phyloP scores from a whole-genome alignment of 2,888 invertebrate species.

The Lissonota sp. region DNA sequence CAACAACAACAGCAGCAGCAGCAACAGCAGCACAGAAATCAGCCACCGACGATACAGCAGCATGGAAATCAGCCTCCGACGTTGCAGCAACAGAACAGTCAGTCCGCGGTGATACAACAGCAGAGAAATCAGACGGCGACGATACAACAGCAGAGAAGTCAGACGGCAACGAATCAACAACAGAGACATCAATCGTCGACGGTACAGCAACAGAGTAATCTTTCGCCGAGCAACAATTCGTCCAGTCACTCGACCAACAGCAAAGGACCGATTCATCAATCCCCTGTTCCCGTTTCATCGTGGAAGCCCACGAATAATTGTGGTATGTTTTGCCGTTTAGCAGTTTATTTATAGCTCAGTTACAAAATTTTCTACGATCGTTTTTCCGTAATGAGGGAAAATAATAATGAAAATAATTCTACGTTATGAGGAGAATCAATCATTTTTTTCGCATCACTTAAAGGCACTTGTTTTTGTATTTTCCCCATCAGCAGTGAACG shows the following conservation, averaged over 20 bases:
- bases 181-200: neutral
- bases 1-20: neutral
- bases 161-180: neutral
- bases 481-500: slow-evolving; percentile 20
- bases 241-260: neutral
- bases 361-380: too few species aligned
- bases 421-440: neutral
- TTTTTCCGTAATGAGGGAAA: too few species aligned
- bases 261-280: neutral
- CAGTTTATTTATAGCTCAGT: too few species aligned
- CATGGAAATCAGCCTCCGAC: neutral
- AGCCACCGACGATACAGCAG: neutral
- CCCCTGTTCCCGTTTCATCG: slow-evolving; percentile 8
- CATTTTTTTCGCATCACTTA: neutral
- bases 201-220: neutral
- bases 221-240: neutral
- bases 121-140: neutral
- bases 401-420: too few species aligned
- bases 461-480: neutral
- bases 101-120: neutral
- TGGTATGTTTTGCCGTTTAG: slow-evolving; percentile 12
- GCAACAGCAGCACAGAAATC: slow-evolving; percentile 11
- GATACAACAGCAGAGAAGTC: neutral
- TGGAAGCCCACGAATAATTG: slow-evolving; percentile 48
- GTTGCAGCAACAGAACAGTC: neutral